Base-by-base conservation (phyloP, 2,797 vertebrate genomes). In the Heliangelus exortis region DNA sequence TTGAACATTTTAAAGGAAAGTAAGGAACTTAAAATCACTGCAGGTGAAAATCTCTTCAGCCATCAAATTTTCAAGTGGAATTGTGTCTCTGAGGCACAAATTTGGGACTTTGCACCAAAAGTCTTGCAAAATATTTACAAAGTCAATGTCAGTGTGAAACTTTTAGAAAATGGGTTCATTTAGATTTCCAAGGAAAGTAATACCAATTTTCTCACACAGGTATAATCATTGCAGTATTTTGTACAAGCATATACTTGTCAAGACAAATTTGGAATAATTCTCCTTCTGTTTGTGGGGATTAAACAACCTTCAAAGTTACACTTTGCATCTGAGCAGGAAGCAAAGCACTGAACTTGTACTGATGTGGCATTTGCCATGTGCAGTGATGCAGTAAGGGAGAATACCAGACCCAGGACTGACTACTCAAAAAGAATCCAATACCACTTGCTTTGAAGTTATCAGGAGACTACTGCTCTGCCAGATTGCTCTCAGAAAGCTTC, bases 1-100 rank as follows among this genome's bases (percentile, higher is more conserved):
- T 78, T 34, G 43, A 93, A 57, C 21, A 80, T 74, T 86, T 89
- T 67, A 80, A 91, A 87, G 25, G 26, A 82, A 90, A 76, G 23
- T 33, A 72, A 79, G 55, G n/a, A 84, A 76, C 26, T 59, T 90
- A 23, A 23, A 89, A 74, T 67, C 50, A 72, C 12, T n/a, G 17
- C 4, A 4, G 63, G 55, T 0, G 5, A 34, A 19, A 3, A 68
- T 39, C 88, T 83, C 41, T 74, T 85, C 66, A 43, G 41, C 3
- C 43, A 63, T n/a, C 50, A 71, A 19, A 14, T 76, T 90, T 83
- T 69, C 34, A 53, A 54, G 33, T 43, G 39, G 21, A 48, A 86
- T 87, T 91, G 73, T 72, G 25, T 18, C 39, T 50, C 26, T 4
- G 17, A 19, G 20, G 8, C n/a, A 74, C 31, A 61, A 45, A 84